phyloP scores from a whole-genome alignment of 2,888 invertebrate genomes.

The Heliconius ethilla region DNA sequence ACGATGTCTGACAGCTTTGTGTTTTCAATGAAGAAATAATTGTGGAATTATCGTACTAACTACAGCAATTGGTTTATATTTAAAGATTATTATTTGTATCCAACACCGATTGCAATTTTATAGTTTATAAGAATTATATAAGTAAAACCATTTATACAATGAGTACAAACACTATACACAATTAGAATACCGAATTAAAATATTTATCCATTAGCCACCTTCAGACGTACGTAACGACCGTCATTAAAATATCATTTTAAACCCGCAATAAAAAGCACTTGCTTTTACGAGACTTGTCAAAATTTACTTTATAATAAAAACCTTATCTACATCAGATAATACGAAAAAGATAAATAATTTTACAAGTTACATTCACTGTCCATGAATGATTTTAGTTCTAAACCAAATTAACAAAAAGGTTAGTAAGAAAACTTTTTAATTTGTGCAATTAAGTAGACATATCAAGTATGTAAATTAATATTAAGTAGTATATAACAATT shows the following conservation, averaged over 20 bases:
- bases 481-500: neutral
- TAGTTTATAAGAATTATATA: neutral
- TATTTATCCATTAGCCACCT: neutral
- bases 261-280: neutral
- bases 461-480: neutral
- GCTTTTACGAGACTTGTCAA: neutral
- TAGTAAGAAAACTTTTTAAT: neutral
- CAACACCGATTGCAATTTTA: neutral
- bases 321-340: neutral
- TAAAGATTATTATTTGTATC: neutral
- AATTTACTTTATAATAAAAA: neutral
- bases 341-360: too few species aligned
- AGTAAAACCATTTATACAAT: neutral
- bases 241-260: conserved; percentile 3
- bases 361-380: too few species aligned
- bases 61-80: neutral
- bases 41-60: neutral
- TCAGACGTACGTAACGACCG: neutral
- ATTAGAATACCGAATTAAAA: neutral
- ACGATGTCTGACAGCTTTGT: neutral
- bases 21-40: neutral
- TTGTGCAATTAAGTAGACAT: neutral
- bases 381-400: too few species aligned
- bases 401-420: too few species aligned
- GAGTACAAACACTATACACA: neutral